phyloP scores from a whole-genome alignment of 2,113 vertebrate species.

The Sterrhoptilus dennistouni region DNA sequence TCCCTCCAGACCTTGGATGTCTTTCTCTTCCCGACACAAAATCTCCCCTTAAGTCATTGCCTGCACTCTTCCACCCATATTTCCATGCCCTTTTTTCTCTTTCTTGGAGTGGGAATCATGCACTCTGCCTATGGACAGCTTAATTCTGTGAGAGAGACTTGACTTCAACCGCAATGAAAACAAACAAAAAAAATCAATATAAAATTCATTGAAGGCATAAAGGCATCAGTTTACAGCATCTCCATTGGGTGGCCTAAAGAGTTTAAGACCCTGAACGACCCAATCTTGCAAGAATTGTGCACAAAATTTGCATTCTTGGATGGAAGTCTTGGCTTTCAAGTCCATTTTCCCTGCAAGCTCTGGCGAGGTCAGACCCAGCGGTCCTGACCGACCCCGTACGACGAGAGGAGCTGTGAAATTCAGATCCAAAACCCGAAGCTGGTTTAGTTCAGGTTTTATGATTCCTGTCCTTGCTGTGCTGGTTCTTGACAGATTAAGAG shows the following conservation, averaged over 20 bases:
- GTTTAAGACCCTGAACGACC: background rate
- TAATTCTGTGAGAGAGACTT: background rate
- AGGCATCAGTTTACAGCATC: background rate
- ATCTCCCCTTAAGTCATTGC: background rate
- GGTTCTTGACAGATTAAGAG: slow-evolving; percentile 51
- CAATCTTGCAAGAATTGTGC: background rate
- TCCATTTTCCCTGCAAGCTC: background rate
- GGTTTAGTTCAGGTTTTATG: slow-evolving; percentile 44
- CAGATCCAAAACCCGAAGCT: background rate
- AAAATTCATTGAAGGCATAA: background rate
- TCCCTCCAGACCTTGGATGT: background rate
- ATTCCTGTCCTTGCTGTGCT: slow-evolving; percentile 25
- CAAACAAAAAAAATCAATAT: background rate
- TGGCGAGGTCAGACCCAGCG: background rate
- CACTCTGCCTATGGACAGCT: background rate
- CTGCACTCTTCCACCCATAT: background rate
- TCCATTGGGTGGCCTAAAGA: background rate
- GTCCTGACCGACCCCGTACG: background rate
- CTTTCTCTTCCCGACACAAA: background rate
- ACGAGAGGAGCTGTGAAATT: slow-evolving; percentile 16
- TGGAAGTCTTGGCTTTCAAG: background rate
- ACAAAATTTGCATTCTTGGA: background rate
- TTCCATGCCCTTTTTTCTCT: background rate
- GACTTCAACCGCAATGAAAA: background rate
- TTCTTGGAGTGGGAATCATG: background rate